A percentile compares a stretch with the other conserved stretches of the same genome.
These are phyloP conservation scores for Rhizomys pruinosus DNA, from an alignment of 2,113 vertebrate genomes.

Conservation along the genomic window DNA sequence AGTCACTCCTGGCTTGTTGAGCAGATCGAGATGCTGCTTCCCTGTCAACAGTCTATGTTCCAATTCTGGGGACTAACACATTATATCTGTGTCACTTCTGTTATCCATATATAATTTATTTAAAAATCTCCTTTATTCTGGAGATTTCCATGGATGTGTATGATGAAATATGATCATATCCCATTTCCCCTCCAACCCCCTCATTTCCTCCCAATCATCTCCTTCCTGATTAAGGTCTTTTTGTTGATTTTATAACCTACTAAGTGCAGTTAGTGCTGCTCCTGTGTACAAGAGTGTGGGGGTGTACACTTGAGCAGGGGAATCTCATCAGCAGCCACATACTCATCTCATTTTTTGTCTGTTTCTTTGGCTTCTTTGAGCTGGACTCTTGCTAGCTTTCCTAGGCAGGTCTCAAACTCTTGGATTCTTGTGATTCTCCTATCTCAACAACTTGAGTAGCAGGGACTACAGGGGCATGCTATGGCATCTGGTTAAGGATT, in stretches of 20 bases:
- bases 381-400: background rate
- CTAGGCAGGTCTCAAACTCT: too few relatives aligned
- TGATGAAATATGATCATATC: background rate
- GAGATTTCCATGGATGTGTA: background rate
- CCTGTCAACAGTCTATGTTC: too few relatives aligned
- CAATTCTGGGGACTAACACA: background rate
- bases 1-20: background rate
- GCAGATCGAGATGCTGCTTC: background rate
- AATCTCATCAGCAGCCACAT: too few relatives aligned
- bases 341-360: background rate
- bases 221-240: background rate
- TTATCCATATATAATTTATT: background rate
- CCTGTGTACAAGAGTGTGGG: too few relatives aligned
- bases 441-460: background rate
- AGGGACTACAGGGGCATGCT: rapidly evolving
- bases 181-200: background rate
- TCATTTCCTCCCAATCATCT: too few relatives aligned
- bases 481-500: rapidly evolving
- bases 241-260: too few relatives aligned
- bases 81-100: background rate
- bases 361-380: background rate
- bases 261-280: background rate
- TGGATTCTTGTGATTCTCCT: background rate
- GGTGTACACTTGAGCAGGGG: background rate
- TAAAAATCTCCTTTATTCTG: too few relatives aligned